phyloP scores from a whole-genome alignment of 2,888 invertebrate genomes.

The Eristalis arbustorum region DNA sequence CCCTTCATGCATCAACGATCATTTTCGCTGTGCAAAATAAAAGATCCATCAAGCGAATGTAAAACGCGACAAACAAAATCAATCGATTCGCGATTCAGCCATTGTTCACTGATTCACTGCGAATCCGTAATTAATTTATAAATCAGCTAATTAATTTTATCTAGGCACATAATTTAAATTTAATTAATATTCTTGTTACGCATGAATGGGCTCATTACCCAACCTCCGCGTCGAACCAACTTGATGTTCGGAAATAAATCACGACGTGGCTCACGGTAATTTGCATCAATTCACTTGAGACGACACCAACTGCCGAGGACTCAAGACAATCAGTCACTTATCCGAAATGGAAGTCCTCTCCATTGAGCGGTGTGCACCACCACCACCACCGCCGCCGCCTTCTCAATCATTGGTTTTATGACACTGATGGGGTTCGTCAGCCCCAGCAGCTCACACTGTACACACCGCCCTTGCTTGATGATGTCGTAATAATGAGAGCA shows the following conservation, averaged over 20 bases:
- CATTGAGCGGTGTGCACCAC: conserved; percentile 1
- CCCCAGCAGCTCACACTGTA: neutral
- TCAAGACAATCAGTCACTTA: conserved; percentile 34
- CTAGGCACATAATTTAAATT: conserved; percentile 48
- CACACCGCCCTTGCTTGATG: neutral
- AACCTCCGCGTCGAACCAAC: neutral
- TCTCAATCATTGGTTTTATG: neutral
- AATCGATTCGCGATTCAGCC: conserved; percentile 26
- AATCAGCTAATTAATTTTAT: conserved; percentile 60
- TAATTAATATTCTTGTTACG: conserved; percentile 60
- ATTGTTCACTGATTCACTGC: conserved; percentile 45
- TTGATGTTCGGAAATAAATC: conserved; percentile 18
- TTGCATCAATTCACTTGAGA: conserved; percentile 46
- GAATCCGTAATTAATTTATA: conserved; percentile 52
- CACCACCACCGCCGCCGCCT: neutral
- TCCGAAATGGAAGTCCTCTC: conserved; percentile 30
- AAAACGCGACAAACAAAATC: conserved; percentile 4
- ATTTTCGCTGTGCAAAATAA: neutral
- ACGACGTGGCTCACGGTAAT: conserved; percentile 24
- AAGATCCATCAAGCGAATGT: neutral
- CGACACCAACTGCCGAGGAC: conserved; percentile 38
- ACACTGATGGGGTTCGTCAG: conserved; percentile 18
- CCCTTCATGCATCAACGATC: conserved; percentile 3
- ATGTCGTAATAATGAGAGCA: neutral
- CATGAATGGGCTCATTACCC: conserved; percentile 44